Base-by-base conservation (phyloP, 2,888 invertebrate species). In the Eilema sororculum region DNA sequence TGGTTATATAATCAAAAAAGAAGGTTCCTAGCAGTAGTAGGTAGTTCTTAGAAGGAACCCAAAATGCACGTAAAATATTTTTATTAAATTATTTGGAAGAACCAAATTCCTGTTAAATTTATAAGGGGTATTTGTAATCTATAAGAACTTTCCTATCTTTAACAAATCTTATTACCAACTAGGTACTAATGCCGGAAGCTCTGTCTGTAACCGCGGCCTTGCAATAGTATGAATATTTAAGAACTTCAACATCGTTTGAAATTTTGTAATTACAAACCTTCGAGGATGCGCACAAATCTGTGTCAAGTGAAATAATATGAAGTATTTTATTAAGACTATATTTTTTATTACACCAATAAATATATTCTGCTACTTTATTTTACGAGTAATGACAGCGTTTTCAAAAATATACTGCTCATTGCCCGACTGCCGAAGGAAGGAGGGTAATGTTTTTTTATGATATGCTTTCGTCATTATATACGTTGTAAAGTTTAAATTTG, bases 181-280 rank as follows among this genome's bases (percentile, higher is more conserved):
- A n/a, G n/a, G n/a, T n/a, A 56, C 24, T 33, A 22, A 65, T 22
- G 13, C 73, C 80, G 80, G 82, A 82, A 78, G 73, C 66, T 71
- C 65, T 0, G 22, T 69, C 61, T 65, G 56, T 57, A 65, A 73
- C 60, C 25, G 59, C 58, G 76, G 68, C 84, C 84, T 83, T 84
- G 78, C 76, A 73, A 72, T 69, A 65, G 30, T 67, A 74, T 71
- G 60, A 73, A 77, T 78, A 75, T 79, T 74, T 63, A 75, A 82
- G 33, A 77, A 61, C 65, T 37, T 75, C 80, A 80, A 78, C 78
- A 78, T 61, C 69, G 74, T 66, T 75, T 71, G 65, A 70, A 67
- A 63, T 62, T 56, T 62, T 68, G 62, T 65, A 71, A 46, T 56
- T n/a, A 62, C 59, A 69, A 74, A 75, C 70, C 66, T 67, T 72